Evolutionary conservation across 2,888 invertebrate genomes (phyloP).

Genomic region (Apamea sordens): DNA sequence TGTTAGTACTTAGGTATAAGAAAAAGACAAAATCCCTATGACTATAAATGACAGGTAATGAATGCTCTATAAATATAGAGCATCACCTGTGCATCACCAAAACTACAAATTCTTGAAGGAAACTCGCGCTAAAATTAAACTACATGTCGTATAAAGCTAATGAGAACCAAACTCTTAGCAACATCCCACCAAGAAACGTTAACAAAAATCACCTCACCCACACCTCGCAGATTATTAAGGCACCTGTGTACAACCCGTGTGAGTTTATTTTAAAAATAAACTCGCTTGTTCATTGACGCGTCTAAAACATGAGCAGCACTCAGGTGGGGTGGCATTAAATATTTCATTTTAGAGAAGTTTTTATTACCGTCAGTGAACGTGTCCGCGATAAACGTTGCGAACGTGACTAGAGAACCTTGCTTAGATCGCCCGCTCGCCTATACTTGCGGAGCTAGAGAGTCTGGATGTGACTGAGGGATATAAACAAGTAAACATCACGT

Average conservation of each 20-base stretch:
- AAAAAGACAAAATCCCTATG: neutral
- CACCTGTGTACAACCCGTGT: slow-evolving; percentile 62
- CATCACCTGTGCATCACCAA: neutral
- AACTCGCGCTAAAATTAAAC: neutral
- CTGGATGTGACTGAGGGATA: slow-evolving; percentile 61
- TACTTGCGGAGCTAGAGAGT: slow-evolving; percentile 67
- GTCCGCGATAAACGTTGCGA: slow-evolving; percentile 86
- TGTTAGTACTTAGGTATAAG: neutral
- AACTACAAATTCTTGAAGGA: neutral
- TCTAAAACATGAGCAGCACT: slow-evolving; percentile 77
- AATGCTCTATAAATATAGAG: neutral
- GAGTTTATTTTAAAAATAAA: slow-evolving; percentile 80
- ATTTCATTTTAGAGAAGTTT: slow-evolving; percentile 90
- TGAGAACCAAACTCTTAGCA: neutral
- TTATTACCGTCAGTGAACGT: slow-evolving; percentile 88
- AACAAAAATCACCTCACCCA: slow-evolving; percentile 47
- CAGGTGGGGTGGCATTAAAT: slow-evolving; percentile 86
- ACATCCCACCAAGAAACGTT: slow-evolving; percentile 34
- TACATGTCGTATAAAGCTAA: slow-evolving; percentile 2
- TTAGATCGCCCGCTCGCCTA: slow-evolving; percentile 76
- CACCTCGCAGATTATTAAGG: slow-evolving; percentile 59
- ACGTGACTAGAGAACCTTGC: slow-evolving; percentile 88
- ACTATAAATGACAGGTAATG: neutral
- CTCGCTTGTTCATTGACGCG: slow-evolving; percentile 79
- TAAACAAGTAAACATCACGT: slow-evolving; percentile 22